A percentile compares a stretch with the other conserved stretches of the same genome.
Evolutionary conservation across 2,888 invertebrate genomes (phyloP).

Genomic region (Agrilus cyanescens): DNA sequence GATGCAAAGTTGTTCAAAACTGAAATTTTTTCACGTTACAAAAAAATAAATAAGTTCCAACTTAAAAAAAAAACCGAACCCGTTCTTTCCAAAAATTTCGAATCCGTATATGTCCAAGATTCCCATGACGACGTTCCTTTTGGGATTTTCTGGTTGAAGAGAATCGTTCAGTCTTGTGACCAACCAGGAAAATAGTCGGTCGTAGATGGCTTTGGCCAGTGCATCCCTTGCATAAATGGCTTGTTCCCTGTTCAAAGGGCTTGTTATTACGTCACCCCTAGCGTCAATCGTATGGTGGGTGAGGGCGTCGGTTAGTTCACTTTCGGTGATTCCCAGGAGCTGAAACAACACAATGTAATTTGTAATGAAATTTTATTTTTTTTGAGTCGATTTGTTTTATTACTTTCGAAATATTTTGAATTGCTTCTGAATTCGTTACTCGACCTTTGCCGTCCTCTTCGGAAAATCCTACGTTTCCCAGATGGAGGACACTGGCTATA

Average conservation of each 20-base stretch:
- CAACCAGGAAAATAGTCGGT: constrained; percentile 83
- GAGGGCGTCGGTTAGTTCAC: constrained; percentile 57
- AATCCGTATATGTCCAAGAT: constrained; percentile 92
- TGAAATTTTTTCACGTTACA: constrained; percentile 26
- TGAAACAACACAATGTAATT: constrained; percentile 29
- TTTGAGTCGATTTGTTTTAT: background rate
- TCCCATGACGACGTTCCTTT: constrained; percentile 64
- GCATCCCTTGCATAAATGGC: constrained; percentile 83
- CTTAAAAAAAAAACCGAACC: constrained; percentile 36
- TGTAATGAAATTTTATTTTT: background rate
- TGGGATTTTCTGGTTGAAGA: constrained; percentile 45
- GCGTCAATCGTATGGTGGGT: constrained; percentile 81
- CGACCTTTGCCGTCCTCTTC: constrained; percentile 60
- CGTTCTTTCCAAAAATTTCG: constrained; percentile 83
- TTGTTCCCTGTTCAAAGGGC: constrained; percentile 68
- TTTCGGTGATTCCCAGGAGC: constrained; percentile 61
- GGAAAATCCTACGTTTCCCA: constrained; percentile 76
- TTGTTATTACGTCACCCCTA: constrained; percentile 68
- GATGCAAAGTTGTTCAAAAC: constrained; percentile 87
- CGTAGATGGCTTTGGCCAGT: constrained; percentile 82
- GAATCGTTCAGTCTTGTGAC: constrained; percentile 70
- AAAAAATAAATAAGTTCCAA: background rate
- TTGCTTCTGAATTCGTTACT: constrained; percentile 52
- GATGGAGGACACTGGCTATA: constrained; percentile 72
- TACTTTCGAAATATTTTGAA: constrained; percentile 57